Evolutionary conservation across 1,140 invertebrate genomes (phyloP), one percentile per base, ranked within the genome.

Genomic region (Holcopasites calliopsidis): DNA sequence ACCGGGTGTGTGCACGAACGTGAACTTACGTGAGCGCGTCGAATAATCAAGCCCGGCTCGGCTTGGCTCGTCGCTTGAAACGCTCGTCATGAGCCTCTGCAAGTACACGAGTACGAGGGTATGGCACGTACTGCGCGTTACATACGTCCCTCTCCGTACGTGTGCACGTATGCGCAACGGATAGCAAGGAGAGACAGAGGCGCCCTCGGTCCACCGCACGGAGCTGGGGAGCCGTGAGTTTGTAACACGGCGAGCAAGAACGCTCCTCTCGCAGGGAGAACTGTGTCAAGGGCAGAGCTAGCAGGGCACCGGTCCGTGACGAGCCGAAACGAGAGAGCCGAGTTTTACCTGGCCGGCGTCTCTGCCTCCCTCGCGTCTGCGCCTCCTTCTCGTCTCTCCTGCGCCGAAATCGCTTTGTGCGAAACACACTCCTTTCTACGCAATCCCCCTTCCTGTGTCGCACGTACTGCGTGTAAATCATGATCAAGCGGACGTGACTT

Each of bases 211-310:
- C 54, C 52, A 64, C 44, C 18, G 11, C 58, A 28, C 72, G 50
- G 65, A 40, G 7, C 40, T 8, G 71, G 65, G 49, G 70, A 50
- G 47, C n/a, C 58, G 79, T 44, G 61, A 82, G 78, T 54, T 80
- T 23, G 74, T 77, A 68, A 66, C 75, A 49, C 71, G 54, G 80
- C 75, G 49, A 71, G 80, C 75, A 55, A 71, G 80, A 80, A 31
- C 77, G 76, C 62, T 77, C 66, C 82, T 76, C 77, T 80, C 71
- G 61, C 82, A 62, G 74, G 78, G 62, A 79, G 82, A 90, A 90
- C 78, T 90, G 86, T 90, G 89, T 90, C 89, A 90, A 90, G 89
- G 89, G 87, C 89, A 90, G 79, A 85, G 61, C 76, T 80, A 79
- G 79, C 83, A 81, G 82, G 78, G 85, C 87, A 86, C 85, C 86